Conservation (phyloP, 64 coral and sea anemone species). For the Montipora efflorescens region DNA sequence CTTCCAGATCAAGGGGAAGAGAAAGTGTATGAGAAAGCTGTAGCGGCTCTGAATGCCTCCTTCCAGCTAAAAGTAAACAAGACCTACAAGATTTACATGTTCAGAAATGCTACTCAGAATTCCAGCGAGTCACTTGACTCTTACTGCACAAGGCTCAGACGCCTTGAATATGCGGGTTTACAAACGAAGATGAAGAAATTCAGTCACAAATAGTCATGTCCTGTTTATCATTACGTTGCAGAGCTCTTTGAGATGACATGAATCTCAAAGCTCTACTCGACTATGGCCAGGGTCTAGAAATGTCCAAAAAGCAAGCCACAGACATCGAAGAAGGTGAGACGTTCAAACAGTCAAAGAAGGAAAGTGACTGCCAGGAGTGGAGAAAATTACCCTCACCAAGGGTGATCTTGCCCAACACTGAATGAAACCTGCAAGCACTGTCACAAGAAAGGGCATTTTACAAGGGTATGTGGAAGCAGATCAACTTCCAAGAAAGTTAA, state of each 20-base stretch:
- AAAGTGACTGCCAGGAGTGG: too few species aligned
- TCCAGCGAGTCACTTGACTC: conserved; percentile 6
- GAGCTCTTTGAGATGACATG: conserved; percentile 22
- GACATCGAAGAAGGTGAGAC: conserved; percentile 9
- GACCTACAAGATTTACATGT: conserved; percentile 13
- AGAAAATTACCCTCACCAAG: too few species aligned
- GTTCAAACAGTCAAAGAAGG: too few species aligned
- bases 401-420: too few species aligned
- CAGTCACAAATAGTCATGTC: neutral
- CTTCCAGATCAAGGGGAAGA: neutral
- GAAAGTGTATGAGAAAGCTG: conserved; percentile 13
- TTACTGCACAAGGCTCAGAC: neutral
- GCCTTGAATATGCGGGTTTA: neutral
- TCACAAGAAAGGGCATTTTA: conserved; percentile 5
- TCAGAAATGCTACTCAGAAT: conserved; percentile 27
- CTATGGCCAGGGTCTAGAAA: conserved; percentile 1
- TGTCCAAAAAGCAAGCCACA: neutral
- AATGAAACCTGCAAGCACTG: neutral
- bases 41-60: neutral
- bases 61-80: conserved; percentile 39
- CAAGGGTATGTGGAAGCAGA: conserved; percentile 6
- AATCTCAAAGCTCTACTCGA: conserved; percentile 10
- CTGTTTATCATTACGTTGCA: neutral
- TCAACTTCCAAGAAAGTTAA: conserved; percentile 25
- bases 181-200: neutral